Percentiles rank a stretch among this genome's conserved stretches.
Conservation (phyloP, 2,797 vertebrate species). For the Oreortyx pictus region DNA sequence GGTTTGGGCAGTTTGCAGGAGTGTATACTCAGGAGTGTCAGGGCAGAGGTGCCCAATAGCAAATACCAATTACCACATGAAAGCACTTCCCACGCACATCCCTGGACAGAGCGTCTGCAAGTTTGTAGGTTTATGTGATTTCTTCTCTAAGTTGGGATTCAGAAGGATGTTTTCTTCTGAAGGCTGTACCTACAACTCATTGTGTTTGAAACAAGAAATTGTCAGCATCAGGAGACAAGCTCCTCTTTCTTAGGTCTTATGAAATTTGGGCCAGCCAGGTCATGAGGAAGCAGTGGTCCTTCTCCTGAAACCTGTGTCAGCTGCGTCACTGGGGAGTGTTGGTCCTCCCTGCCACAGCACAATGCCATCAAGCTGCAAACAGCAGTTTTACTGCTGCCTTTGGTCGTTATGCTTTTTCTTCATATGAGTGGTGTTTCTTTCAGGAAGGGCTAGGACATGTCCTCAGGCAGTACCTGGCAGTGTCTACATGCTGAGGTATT, state of each 20-base stretch:
- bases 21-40: fast-evolving
- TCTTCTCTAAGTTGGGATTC: not conserved
- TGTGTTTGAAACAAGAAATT: not conserved
- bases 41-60: not conserved
- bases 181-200: not conserved
- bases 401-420: not conserved
- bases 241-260: not conserved
- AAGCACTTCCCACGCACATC: not conserved
- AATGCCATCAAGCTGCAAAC: not conserved
- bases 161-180: not conserved
- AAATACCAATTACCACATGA: not conserved
- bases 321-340: not conserved
- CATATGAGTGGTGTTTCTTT: not conserved
- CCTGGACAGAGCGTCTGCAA: not conserved
- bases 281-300: no score
- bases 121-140: not conserved
- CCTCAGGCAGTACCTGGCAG: not conserved
- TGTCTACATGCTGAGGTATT: not conserved
- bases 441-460: not conserved
- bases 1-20: not conserved
- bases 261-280: not conserved
- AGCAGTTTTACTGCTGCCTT: not conserved
- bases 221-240: not conserved
- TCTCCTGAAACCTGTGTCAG: not conserved
- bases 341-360: no score